Evolutionary conservation across 2,113 vertebrate species (phyloP).

Genomic region (Cochlearius cochlearius): DNA sequence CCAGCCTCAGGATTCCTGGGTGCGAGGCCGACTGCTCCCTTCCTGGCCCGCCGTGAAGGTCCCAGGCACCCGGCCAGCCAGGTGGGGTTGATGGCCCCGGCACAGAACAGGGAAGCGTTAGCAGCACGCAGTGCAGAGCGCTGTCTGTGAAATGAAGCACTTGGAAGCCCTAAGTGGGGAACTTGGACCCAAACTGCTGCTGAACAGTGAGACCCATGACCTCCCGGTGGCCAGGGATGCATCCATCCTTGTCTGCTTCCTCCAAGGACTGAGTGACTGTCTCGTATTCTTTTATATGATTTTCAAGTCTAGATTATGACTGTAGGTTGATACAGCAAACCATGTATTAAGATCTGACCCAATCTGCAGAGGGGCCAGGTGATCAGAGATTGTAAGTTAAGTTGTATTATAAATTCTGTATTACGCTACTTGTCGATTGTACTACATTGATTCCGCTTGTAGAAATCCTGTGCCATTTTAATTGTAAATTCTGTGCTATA

Average conservation of each 20-base stretch:
- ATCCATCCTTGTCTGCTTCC: neutral
- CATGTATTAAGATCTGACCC: neutral
- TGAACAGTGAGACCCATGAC: neutral
- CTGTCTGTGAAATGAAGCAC: neutral
- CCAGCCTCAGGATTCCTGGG: neutral
- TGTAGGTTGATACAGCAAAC: neutral
- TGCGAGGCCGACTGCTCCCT: neutral
- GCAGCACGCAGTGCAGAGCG: neutral
- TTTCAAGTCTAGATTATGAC: neutral
- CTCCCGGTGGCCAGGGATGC: accelerated
- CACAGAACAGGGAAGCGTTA: neutral
- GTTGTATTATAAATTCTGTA: neutral
- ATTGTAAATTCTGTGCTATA: neutral
- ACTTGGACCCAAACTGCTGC: neutral
- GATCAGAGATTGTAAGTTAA: neutral
- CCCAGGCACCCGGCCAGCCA: accelerated
- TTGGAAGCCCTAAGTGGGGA: neutral
- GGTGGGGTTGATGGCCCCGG: neutral
- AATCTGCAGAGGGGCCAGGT: neutral
- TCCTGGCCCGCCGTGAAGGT: neutral
- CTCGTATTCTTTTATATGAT: accelerated
- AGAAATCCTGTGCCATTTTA: neutral
- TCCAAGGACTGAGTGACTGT: neutral
- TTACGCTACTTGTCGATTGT: neutral
- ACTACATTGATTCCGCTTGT: neutral